These are phyloP conservation scores for Acanthosepion pharaonis DNA, from an alignment of 2,888 invertebrate genomes.

Conservation along the genomic window DNA sequence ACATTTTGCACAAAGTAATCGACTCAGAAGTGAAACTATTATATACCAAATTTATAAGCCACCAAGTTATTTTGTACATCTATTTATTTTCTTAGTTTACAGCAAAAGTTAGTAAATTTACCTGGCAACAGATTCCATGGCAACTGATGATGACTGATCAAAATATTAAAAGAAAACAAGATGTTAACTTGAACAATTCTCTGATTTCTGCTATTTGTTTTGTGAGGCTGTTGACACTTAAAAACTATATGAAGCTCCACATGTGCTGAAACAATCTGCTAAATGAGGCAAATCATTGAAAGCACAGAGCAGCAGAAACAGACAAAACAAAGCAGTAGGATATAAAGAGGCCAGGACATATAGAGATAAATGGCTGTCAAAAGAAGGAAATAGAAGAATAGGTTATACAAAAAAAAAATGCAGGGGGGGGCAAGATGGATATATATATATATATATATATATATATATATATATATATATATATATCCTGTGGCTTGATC, in stretches of 20 bases:
- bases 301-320: neutral
- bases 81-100: neutral
- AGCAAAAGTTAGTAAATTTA: neutral
- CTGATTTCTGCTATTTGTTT: neutral
- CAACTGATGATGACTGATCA: neutral
- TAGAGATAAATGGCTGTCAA: neutral
- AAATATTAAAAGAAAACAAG: neutral
- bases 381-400: neutral
- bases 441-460: neutral
- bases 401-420: neutral
- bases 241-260: neutral
- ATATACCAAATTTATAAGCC: too few species aligned
- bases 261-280: neutral
- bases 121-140: neutral
- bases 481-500: too few species aligned
- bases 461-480: neutral
- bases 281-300: neutral
- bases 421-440: neutral
- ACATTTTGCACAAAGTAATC: too few species aligned
- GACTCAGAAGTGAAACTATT: too few species aligned
- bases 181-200: neutral
- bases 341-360: neutral
- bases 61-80: too few species aligned
- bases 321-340: neutral
- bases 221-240: neutral